Percentiles rank a stretch among this genome's conserved stretches.
These are phyloP conservation scores for Amiota mariae DNA, from an alignment of 2,888 invertebrate genomes.

Conservation along the genomic window DNA sequence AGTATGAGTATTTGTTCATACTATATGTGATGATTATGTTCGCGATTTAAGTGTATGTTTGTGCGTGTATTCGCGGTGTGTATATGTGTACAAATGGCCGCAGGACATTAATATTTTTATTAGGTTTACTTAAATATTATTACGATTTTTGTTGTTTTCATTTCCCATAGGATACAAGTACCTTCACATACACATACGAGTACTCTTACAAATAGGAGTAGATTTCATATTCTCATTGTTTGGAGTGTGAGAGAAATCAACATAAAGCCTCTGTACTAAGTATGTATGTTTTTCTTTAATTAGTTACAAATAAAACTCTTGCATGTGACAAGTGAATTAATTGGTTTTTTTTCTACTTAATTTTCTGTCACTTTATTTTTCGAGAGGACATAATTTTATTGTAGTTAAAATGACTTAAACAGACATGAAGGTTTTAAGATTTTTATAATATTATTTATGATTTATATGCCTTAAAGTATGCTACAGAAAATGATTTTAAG, in stretches of 20 bases:
- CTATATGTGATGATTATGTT: not conserved
- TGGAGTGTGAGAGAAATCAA: not conserved
- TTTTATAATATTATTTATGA: no score
- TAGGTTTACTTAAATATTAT: slow-evolving; percentile 48
- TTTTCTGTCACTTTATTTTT: no score
- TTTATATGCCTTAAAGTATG: no score
- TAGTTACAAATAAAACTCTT: slow-evolving; percentile 48
- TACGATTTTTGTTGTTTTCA: slow-evolving; percentile 37
- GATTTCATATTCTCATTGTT: not conserved
- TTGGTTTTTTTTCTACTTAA: slow-evolving; percentile 51
- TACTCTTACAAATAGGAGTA: not conserved
- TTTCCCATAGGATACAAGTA: slow-evolving; percentile 12
- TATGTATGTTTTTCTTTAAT: slow-evolving; percentile 56
- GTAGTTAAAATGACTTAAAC: no score
- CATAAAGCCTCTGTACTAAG: not conserved
- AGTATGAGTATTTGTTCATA: not conserved
- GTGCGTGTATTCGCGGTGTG: not conserved
- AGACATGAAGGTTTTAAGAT: no score
- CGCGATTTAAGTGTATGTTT: not conserved
- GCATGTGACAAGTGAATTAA: slow-evolving; percentile 57
- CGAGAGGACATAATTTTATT: no score
- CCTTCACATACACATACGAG: not conserved
- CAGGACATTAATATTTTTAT: slow-evolving; percentile 57
- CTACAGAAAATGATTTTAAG: no score
- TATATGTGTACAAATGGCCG: slow-evolving; percentile 10